Base-by-base conservation (phyloP, 2,113 vertebrate genomes). In the Coptodon rendalli region DNA sequence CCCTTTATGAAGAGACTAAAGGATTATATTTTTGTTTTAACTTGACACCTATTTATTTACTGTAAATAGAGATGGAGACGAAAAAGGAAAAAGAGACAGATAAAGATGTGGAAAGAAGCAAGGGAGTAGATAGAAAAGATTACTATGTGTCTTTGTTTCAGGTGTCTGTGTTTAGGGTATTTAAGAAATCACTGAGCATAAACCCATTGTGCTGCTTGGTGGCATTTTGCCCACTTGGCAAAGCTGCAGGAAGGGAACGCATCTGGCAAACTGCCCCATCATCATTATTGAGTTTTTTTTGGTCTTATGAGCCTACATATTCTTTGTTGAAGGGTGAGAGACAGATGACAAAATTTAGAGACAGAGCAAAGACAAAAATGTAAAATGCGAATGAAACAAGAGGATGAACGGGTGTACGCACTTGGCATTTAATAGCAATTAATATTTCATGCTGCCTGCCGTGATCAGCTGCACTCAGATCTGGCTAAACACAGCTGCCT, bases 171-270 rank as follows among this genome's bases (percentile, higher is more conserved):
- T 84, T 89, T 56, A 22, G 54, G 9, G 61, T 57, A 59, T 89
- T 92, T 85, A 89, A 82, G 89, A 86, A 86, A 91, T 90, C 92
- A 86, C 57, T 27, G 81, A 36, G 83, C 91, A 86, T 80, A 57
- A 57, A 89, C 2, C 83, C 56, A 91, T 89, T 93, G 87, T 91
- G 80, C 66, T 80, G 85, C 63, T 38, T 31, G 53, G 84, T 91
- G 90, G 92, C 90, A 83, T 6, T 52, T 34, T 85, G 89, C 88
- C 93, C 91, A 92, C 38, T 76, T 89, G 86, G 61, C 56, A 66
- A 9, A 36, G 34, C 81, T 71, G 86, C 84, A 66, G 56, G 63
- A 56, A 76, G 43, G 81, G 68, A 81, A 84, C 86, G 83, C 87
- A 94, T 88, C 89, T 92, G 92, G 91, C 87, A 85, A 2, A 31